phyloP scores from a whole-genome alignment of 1,140 invertebrate species.

The Maconellicoccus hirsutus region DNA sequence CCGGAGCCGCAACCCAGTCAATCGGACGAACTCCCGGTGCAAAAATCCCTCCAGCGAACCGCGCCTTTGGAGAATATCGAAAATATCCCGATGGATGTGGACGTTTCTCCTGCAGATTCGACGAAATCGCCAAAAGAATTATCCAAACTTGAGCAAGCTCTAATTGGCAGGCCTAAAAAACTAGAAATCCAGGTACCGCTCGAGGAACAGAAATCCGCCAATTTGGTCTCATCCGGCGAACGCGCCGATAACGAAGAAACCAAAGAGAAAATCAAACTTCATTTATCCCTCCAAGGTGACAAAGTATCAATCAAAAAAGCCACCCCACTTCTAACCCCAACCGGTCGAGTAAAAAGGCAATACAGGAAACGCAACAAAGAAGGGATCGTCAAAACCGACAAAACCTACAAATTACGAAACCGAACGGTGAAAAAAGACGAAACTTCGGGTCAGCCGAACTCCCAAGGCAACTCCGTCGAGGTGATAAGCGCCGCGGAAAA shows the following conservation, averaged over 20 bases:
- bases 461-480: background rate
- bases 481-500: too few relatives aligned
- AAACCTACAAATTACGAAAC: background rate
- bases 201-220: background rate
- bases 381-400: background rate
- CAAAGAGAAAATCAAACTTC: background rate
- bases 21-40: too few relatives aligned
- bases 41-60: too few relatives aligned
- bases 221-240: background rate
- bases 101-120: too few relatives aligned
- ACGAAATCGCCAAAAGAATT: background rate
- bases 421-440: background rate
- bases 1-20: too few relatives aligned
- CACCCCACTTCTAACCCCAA: background rate
- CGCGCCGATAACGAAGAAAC: background rate
- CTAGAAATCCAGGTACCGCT: background rate
- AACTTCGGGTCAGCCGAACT: background rate
- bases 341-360: background rate
- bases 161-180: background rate
- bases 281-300: constrained; percentile 6
- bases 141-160: constrained; percentile 4
- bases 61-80: background rate
- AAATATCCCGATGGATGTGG: background rate
- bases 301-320: constrained; percentile 7
- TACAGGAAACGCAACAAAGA: background rate